Percentiles rank a stretch among this genome's conserved stretches.
Conservation (phyloP, 2,797 vertebrate genomes). For the Tinamus major region DNA sequence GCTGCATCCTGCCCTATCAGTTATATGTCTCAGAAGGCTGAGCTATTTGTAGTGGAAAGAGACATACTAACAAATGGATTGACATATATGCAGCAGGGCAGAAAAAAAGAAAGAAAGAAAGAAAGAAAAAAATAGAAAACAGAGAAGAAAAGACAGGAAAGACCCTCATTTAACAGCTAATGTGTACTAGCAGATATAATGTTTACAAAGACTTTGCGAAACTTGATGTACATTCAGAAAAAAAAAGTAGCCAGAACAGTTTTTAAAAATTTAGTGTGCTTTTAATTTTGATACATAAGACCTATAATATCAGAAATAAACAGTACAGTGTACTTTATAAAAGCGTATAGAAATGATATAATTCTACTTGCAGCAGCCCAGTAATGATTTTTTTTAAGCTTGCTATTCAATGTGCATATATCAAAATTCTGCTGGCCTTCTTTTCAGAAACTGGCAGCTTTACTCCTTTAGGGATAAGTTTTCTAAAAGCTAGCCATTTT, state of each 20-base stretch:
- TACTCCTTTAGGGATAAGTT: neutral
- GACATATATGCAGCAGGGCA: neutral
- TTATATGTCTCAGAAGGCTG: slow-evolving; percentile 2
- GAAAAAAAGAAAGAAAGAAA: neutral
- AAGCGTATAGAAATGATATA: neutral
- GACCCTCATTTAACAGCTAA: neutral
- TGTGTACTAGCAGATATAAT: neutral
- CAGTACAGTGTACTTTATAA: neutral
- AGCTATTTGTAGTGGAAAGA: slow-evolving; percentile 40
- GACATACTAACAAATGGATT: neutral
- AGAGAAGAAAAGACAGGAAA: neutral
- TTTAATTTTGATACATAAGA: neutral
- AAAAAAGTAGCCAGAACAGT: neutral
- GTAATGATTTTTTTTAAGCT: neutral
- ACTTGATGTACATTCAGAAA: neutral
- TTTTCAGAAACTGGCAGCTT: neutral
- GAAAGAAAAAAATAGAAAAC: neutral
- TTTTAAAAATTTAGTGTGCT: neutral
- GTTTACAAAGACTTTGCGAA: neutral
- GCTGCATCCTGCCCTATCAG: slow-evolving; percentile 53
- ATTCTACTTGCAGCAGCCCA: neutral
- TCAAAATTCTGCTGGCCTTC: neutral
- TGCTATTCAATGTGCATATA: neutral
- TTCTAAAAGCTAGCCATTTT: neutral
- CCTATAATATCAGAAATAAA: neutral